Percentiles rank a stretch among this genome's conserved stretches.
These are phyloP conservation scores for Brachirus orientalis DNA, from an alignment of 2,113 vertebrate species.

Conservation along the genomic window DNA sequence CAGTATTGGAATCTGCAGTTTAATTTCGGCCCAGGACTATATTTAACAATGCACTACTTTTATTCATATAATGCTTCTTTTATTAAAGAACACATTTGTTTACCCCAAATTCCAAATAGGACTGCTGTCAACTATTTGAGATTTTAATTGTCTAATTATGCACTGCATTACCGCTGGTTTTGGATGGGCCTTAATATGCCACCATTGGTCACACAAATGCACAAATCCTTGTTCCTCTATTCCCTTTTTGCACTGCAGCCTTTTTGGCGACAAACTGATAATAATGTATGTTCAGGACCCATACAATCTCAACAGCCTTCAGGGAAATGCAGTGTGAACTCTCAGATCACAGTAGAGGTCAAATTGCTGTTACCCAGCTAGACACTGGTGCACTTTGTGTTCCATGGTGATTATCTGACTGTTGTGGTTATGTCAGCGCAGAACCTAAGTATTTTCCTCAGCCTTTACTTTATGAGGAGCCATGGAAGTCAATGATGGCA, in stretches of 20 bases:
- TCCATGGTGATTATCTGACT: constrained; percentile 16
- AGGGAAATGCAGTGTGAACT: constrained; percentile 2
- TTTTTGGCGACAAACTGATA: not conserved
- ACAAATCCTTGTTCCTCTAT: not conserved
- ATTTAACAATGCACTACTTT: not conserved
- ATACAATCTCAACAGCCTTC: not conserved
- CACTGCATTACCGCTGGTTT: constrained; percentile 10
- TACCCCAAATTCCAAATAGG: not conserved
- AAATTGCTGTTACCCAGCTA: constrained; percentile 17
- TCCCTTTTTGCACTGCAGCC: constrained; percentile 3
- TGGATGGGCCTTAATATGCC: constrained; percentile 7
- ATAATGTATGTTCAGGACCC: not conserved
- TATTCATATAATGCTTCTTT: constrained; percentile 11
- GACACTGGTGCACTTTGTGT: constrained; percentile 4
- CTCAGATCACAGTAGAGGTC: constrained; percentile 7
- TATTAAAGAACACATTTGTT: constrained; percentile 1
- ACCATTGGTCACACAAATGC: constrained; percentile 3
- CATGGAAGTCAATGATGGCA: constrained; percentile 19
- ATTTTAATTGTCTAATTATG: constrained; percentile 22
- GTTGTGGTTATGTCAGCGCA: not conserved
- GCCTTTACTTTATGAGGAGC: too few relatives aligned
- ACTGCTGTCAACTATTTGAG: constrained; percentile 4
- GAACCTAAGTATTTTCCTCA: not conserved
- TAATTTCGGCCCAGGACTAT: not conserved
- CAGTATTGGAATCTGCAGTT: not conserved